phyloP scores from a whole-genome alignment of 2,888 invertebrate genomes.

The Tenthredo scrophulariae region DNA sequence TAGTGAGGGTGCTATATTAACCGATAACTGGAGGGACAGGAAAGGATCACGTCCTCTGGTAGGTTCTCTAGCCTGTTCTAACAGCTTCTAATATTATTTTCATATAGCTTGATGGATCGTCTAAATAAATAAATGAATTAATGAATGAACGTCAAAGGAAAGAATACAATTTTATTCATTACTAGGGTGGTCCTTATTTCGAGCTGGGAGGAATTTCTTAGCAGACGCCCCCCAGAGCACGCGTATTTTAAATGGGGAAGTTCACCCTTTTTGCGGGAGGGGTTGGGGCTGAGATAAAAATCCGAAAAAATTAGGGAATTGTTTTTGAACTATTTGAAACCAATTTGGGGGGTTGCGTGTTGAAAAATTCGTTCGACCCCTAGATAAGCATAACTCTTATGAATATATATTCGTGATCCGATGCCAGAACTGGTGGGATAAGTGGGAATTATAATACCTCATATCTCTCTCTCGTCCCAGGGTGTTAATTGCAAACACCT shows the following conservation, averaged over 20 bases:
- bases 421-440: not conserved
- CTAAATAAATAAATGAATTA: not conserved
- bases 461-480: not conserved
- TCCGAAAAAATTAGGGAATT: no score
- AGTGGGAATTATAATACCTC: not conserved
- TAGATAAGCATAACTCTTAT: no score
- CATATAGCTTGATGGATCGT: not conserved
- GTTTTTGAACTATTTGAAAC: no score
- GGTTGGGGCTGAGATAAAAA: no score
- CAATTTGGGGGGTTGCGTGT: no score
- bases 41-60: not conserved
- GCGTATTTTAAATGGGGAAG: no score
- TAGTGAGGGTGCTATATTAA: constrained; percentile 28
- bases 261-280: no score
- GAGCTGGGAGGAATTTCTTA: no score
- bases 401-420: not conserved
- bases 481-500: constrained; percentile 35
- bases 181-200: no score
- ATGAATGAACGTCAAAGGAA: not conserved
- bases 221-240: no score
- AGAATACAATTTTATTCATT: no score
- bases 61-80: not conserved
- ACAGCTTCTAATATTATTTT: not conserved
- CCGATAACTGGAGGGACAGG: constrained; percentile 34
- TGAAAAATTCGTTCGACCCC: no score